phyloP scores from a whole-genome alignment of 2,888 invertebrate genomes.

The Acheta domesticus region DNA sequence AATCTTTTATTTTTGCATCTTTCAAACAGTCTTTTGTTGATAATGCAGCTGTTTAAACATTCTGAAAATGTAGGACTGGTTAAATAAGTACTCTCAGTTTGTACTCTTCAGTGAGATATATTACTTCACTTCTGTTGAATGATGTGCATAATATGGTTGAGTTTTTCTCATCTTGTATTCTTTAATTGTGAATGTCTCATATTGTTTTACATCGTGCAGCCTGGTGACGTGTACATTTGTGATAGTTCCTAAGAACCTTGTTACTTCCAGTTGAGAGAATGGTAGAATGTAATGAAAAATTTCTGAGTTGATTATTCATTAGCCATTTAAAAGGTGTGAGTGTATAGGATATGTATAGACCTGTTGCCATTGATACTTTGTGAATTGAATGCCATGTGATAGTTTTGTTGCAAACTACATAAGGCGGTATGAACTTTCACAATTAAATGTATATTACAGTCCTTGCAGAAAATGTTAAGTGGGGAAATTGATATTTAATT shows the following conservation, averaged over 20 bases:
- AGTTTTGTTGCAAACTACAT: background rate
- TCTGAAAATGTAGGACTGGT: no score
- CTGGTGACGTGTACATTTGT: background rate
- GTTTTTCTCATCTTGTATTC: background rate
- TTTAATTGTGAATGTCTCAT: background rate
- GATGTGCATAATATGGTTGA: background rate
- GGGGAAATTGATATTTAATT: background rate
- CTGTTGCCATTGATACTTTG: background rate
- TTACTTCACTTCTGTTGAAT: no score
- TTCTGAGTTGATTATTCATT: background rate
- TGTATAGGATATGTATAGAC: background rate
- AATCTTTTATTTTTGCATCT: no score
- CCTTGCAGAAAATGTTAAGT: background rate
- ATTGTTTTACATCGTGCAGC: background rate
- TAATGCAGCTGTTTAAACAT: no score
- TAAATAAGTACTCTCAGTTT: no score
- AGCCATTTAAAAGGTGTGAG: background rate
- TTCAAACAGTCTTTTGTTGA: no score
- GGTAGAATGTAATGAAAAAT: background rate
- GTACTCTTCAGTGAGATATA: no score
- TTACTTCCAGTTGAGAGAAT: constrained; percentile 11
- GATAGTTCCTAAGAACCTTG: constrained; percentile 11
- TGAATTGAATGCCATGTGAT: constrained; percentile 9
- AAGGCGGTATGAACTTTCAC: background rate
- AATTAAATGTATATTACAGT: background rate